Percentiles rank a stretch among this genome's conserved stretches.
phyloP scores from a whole-genome alignment of 1,140 invertebrate genomes.

The Trichomalopsis sarcophagae region DNA sequence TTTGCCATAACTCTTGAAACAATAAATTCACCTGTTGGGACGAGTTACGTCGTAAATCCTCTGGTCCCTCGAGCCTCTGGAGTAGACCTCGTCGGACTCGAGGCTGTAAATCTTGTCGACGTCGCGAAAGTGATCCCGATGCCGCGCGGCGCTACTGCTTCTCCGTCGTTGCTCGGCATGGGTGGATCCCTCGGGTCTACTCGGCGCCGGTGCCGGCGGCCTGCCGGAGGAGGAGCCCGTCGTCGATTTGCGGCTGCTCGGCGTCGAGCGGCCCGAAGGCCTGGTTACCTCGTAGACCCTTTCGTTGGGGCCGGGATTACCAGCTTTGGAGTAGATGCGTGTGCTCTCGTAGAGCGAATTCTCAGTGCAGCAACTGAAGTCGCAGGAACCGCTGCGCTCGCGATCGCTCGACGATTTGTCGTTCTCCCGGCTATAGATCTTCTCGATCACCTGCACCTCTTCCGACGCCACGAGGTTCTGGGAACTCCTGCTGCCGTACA shows the following conservation, averaged over 20 bases:
- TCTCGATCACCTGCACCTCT: conserved; percentile 37
- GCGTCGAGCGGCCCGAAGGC: background rate
- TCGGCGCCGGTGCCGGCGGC: conserved; percentile 11
- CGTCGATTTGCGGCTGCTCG: conserved; percentile 1
- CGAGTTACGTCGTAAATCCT: conserved; percentile 27
- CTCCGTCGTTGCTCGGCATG: background rate
- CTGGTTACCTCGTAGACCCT: background rate
- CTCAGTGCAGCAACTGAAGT: conserved; percentile 42
- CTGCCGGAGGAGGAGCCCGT: conserved; percentile 24
- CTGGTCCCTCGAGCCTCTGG: conserved; percentile 25
- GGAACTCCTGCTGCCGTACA: conserved; percentile 44
- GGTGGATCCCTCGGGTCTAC: background rate
- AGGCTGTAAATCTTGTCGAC: conserved; percentile 69
- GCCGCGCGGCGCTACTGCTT: background rate
- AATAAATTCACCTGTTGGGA: background rate
- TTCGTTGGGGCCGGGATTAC: background rate
- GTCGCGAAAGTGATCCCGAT: conserved; percentile 65
- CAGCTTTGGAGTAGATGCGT: conserved; percentile 39
- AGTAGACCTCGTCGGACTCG: conserved; percentile 58
- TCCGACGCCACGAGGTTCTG: conserved; percentile 1
- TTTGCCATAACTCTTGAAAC: too few species aligned
- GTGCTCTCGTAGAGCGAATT: conserved; percentile 48
- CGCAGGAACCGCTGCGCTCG: conserved; percentile 27
- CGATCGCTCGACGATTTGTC: conserved; percentile 33
- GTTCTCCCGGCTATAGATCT: conserved; percentile 56